These are phyloP conservation scores for Aviceda subcristata DNA, from an alignment of 2,113 vertebrate species.

Conservation along the genomic window DNA sequence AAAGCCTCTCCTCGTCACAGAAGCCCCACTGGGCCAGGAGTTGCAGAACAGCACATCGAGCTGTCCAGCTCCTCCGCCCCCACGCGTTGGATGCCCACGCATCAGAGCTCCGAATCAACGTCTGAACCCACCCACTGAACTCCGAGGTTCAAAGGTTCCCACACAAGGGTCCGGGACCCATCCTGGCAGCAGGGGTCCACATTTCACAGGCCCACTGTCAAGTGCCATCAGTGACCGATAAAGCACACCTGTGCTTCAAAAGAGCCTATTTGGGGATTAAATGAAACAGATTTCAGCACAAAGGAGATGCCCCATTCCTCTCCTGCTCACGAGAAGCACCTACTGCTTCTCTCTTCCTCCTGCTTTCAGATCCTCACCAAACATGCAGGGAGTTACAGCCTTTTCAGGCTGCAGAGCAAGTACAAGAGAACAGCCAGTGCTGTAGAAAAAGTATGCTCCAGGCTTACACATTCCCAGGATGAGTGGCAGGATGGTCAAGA, in stretches of 20 bases:
- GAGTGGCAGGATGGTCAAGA: not conserved
- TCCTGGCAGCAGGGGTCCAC: not conserved
- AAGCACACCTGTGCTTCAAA: not conserved
- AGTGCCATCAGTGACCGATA: not conserved
- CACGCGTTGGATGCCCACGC: not conserved
- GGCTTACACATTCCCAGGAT: accelerated
- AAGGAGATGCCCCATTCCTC: not conserved
- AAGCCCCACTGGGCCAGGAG: not conserved
- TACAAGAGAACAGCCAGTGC: not conserved
- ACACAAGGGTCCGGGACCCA: not conserved
- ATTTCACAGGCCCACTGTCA: not conserved
- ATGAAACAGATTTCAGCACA: not conserved
- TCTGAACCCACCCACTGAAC: not conserved
- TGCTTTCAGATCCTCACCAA: not conserved
- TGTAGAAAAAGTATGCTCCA: not conserved
- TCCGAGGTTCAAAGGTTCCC: not conserved
- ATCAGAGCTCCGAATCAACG: not conserved
- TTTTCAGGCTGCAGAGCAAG: not conserved
- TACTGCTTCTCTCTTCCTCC: not conserved
- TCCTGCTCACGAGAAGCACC: not conserved
- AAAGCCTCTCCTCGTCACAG: not conserved
- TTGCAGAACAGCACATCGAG: slow-evolving; percentile 3
- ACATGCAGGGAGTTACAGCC: not conserved
- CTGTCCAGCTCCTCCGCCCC: not conserved
- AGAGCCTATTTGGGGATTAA: not conserved